Conservation (phyloP, 92 coral and sea anemone genomes). For the Micromussa lordhowensis region DNA sequence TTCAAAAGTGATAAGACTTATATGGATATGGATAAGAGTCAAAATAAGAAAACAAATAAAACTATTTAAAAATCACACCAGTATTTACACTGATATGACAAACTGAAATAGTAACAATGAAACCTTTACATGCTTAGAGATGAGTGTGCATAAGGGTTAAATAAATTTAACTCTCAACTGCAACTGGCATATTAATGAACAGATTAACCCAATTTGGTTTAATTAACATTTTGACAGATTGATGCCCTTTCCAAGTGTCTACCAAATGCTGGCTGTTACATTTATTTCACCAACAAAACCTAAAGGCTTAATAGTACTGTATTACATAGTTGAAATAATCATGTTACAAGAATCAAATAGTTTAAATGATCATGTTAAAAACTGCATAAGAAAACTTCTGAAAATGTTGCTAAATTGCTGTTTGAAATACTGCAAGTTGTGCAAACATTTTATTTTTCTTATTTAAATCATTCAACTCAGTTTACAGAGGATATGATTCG, state of each 20-base stretch:
- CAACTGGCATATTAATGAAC: background rate
- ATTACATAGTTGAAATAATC: too few species aligned
- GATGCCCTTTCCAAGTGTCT: background rate
- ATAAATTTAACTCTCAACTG: background rate
- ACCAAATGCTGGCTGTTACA: background rate
- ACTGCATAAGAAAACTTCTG: too few species aligned
- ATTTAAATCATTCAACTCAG: background rate
- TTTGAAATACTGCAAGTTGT: too few species aligned
- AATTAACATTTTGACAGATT: background rate
- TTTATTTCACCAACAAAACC: background rate
- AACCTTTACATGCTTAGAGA: background rate
- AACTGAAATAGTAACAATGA: background rate
- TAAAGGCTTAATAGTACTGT: too few species aligned
- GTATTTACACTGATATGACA: background rate
- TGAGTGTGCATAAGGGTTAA: background rate
- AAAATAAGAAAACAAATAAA: constrained; percentile 6
- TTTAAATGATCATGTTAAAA: too few species aligned
- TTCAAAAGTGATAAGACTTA: constrained; percentile 13
- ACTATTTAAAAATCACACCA: background rate
- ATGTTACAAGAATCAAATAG: too few species aligned
- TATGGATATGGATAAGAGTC: background rate
- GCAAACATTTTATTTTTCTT: background rate
- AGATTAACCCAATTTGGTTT: background rate
- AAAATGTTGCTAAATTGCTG: too few species aligned
- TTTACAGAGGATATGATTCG: too few species aligned